Percentiles rank a stretch among this genome's conserved stretches.
Conservation (phyloP, 2,797 vertebrate species). For the Sebastolobus alascanus region DNA sequence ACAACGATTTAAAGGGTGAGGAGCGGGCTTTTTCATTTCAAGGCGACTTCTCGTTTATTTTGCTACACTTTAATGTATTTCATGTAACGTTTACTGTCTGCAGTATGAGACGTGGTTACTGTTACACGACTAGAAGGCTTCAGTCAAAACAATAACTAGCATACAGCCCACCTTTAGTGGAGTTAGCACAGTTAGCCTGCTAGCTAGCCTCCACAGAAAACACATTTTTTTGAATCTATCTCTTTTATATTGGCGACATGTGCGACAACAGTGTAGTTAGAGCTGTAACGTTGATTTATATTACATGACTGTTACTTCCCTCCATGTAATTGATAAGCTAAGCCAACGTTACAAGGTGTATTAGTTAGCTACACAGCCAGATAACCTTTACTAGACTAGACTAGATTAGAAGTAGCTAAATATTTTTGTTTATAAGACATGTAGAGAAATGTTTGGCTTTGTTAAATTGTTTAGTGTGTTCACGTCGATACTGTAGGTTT, state of each 20-base stretch:
- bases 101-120: not conserved
- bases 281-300: too few relatives aligned
- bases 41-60: not conserved
- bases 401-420: not conserved
- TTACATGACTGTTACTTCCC: accelerated
- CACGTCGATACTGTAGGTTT: not conserved
- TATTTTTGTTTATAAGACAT: not conserved
- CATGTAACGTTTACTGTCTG: too few relatives aligned
- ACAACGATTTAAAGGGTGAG: slow-evolving; percentile 53
- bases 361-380: not conserved
- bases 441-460: not conserved
- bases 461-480: not conserved
- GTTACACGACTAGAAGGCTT: not conserved
- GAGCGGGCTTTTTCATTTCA: slow-evolving; percentile 50
- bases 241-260: too few relatives aligned
- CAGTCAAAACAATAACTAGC: not conserved
- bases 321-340: not conserved
- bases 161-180: not conserved
- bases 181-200: slow-evolving; percentile 68
- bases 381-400: not conserved
- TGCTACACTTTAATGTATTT: too few relatives aligned
- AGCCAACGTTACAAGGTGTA: not conserved
- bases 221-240: not conserved
- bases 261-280: not conserved
- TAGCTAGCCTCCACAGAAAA: slow-evolving; percentile 35